Evolutionary conservation across 2,888 invertebrate genomes (phyloP).

Genomic region (Eupithecia abbreviata): DNA sequence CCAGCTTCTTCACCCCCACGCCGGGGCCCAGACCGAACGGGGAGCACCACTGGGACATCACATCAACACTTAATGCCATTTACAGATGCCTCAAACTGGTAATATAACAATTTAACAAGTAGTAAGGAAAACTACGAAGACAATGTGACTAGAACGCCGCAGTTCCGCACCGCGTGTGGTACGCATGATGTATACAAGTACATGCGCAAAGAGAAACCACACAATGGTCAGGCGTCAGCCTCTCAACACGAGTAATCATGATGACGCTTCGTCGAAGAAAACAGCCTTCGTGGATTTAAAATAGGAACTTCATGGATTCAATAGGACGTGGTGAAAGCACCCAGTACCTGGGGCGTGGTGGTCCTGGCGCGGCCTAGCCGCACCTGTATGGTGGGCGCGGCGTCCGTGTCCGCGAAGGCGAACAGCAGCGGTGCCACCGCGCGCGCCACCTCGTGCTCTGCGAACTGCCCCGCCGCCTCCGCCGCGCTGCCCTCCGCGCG

Average conservation of each 20-base stretch:
- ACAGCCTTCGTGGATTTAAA: neutral
- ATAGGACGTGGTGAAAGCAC: neutral
- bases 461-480: slow-evolving; percentile 94
- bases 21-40: slow-evolving; percentile 93
- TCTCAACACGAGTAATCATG: neutral
- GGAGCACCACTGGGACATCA: slow-evolving; percentile 89
- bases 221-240: no score
- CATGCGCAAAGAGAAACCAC: no score
- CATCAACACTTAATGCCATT: neutral
- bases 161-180: no score
- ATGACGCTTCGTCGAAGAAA: neutral
- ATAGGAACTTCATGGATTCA: neutral
- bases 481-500: slow-evolving; percentile 92
- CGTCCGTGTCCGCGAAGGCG: slow-evolving; percentile 95
- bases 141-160: neutral
- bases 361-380: slow-evolving; percentile 89
- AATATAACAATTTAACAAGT: neutral
- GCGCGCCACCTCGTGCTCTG: slow-evolving; percentile 96
- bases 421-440: slow-evolving; percentile 97
- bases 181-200: no score
- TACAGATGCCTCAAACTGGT: neutral
- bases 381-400: slow-evolving; percentile 89
- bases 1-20: slow-evolving; percentile 86
- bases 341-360: slow-evolving; percentile 69
- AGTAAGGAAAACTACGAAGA: neutral